These are phyloP conservation scores for Chlorospingus flavigularis DNA, from an alignment of 2,797 vertebrate genomes.

Conservation along the genomic window DNA sequence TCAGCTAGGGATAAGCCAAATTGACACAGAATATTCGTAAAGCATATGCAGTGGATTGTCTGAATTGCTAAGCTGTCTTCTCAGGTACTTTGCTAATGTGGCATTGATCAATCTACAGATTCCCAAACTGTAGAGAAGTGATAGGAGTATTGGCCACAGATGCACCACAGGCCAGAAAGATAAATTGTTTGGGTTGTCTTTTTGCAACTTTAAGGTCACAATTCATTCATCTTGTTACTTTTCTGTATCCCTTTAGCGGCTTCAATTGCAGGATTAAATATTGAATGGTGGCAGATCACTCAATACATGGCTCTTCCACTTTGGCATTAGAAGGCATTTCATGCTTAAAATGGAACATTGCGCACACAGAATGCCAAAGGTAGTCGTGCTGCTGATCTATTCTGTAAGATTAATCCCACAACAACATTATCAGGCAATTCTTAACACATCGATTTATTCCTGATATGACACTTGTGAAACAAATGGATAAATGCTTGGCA, in stretches of 20 bases:
- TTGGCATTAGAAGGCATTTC: conserved; percentile 76
- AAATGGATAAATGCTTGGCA: conserved; percentile 67
- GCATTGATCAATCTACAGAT: conserved; percentile 85
- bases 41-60: conserved; percentile 56
- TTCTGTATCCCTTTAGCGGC: conserved; percentile 88
- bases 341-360: conserved; percentile 70
- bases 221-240: conserved; percentile 93
- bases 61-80: conserved; percentile 67
- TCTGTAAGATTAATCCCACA: conserved; percentile 80
- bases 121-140: conserved; percentile 65
- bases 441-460: conserved; percentile 77
- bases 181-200: conserved; percentile 91
- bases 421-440: conserved; percentile 78
- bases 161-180: conserved; percentile 82
- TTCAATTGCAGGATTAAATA: conserved; percentile 91
- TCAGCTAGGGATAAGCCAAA: conserved; percentile 53
- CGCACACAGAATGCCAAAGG: conserved; percentile 76
- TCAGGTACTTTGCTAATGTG: conserved; percentile 76
- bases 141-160: conserved; percentile 79
- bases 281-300: conserved; percentile 84
- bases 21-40: conserved; percentile 70
- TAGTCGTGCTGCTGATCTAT: conserved; percentile 75
- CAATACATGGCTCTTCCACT: conserved; percentile 73
- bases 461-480: conserved; percentile 77
- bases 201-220: conserved; percentile 91